A percentile compares a stretch with the other conserved stretches of the same genome.
These are phyloP conservation scores for Lordiphosa collinella DNA, from an alignment of 1,140 invertebrate genomes.

Conservation along the genomic window DNA sequence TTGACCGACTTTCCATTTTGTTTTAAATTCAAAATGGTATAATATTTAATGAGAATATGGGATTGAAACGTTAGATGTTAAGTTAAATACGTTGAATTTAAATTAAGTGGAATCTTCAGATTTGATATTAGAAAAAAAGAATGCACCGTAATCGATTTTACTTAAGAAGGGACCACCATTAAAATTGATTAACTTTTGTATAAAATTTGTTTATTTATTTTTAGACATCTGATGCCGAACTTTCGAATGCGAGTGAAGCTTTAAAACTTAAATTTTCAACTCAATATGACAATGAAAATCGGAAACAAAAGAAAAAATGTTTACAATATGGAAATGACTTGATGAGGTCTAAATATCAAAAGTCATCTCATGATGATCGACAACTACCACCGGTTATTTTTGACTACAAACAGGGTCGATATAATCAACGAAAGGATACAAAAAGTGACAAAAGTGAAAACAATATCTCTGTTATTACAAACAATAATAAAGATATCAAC, in stretches of 20 bases:
- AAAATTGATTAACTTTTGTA: too few relatives aligned
- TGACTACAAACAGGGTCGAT: conserved; percentile 33
- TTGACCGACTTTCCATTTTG: too few relatives aligned
- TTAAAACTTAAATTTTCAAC: background rate
- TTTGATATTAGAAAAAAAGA: too few relatives aligned
- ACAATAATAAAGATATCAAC: background rate
- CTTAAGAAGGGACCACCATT: too few relatives aligned
- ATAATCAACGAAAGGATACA: background rate
- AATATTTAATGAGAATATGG: too few relatives aligned
- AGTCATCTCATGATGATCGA: conserved; percentile 32
- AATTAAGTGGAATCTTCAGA: too few relatives aligned
- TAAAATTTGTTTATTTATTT: background rate
- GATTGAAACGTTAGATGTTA: too few relatives aligned
- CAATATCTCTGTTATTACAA: background rate
- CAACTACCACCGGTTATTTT: conserved; percentile 33
- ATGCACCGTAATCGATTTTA: too few relatives aligned
- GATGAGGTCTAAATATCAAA: conserved; percentile 28
- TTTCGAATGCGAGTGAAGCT: conserved; percentile 25
- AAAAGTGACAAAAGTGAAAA: conserved; percentile 1
- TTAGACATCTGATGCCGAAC: conserved; percentile 18
- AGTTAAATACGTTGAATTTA: too few relatives aligned
- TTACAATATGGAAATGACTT: conserved; percentile 3
- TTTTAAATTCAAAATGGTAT: too few relatives aligned
- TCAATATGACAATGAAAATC: background rate
- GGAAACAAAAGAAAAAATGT: conserved; percentile 1